These are phyloP conservation scores for Meriones psammophilus DNA, from an alignment of 2,797 vertebrate genomes.

Conservation along the genomic window DNA sequence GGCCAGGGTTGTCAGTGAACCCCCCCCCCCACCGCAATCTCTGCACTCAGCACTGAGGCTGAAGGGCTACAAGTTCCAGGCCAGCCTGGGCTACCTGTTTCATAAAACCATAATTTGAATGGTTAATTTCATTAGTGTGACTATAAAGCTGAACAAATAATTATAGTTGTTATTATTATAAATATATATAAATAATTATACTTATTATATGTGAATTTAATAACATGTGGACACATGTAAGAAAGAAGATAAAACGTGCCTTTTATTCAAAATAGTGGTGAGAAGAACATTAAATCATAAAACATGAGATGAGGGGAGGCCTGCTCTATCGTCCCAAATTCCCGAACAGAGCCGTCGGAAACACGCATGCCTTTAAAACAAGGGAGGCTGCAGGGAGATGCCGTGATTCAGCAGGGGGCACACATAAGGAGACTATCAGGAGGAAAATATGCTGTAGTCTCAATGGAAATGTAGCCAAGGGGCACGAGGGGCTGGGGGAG, in stretches of 20 bases:
- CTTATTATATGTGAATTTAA: conserved; percentile 15
- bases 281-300: conserved; percentile 14
- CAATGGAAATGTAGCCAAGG: not conserved
- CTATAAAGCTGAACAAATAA: not conserved
- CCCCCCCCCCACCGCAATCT: too few species aligned
- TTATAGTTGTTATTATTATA: not conserved
- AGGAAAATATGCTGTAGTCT: conserved; percentile 32
- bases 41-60: not conserved
- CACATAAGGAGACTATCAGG: not conserved
- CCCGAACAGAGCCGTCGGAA: not conserved
- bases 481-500: not conserved
- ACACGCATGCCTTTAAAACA: not conserved
- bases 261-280: conserved; percentile 25
- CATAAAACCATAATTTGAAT: not conserved
- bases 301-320: not conserved
- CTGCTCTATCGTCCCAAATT: conserved; percentile 7
- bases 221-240: not conserved
- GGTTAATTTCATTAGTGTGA: not conserved
- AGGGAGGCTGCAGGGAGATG: not conserved
- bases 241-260: conserved; percentile 32
- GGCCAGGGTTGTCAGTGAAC: not conserved
- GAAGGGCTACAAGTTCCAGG: not conserved
- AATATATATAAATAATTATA: not conserved
- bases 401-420: not conserved
- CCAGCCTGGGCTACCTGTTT: not conserved